Percentiles rank a stretch among this genome's conserved stretches.
Conservation (phyloP, 2,888 invertebrate genomes). For the Blomia tropicalis region DNA sequence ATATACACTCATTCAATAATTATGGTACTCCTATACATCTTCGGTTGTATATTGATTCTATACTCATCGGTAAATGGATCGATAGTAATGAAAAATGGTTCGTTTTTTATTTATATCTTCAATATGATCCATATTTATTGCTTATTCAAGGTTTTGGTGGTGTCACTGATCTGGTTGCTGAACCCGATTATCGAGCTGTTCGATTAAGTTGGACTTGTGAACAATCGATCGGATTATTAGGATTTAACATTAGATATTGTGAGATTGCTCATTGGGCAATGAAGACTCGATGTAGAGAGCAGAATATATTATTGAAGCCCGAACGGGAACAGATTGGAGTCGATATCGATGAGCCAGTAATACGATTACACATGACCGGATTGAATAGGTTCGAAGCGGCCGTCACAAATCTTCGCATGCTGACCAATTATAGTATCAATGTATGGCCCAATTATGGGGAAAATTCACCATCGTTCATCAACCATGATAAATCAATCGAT, state of each 20-base stretch:
- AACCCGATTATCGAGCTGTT: slow-evolving; percentile 51
- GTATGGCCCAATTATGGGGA: slow-evolving; percentile 45
- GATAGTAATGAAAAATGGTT: too few species aligned
- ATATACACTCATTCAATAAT: too few species aligned
- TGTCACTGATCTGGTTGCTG: slow-evolving; percentile 47
- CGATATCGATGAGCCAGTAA: slow-evolving; percentile 9
- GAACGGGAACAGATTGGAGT: background rate
- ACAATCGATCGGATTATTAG: slow-evolving; percentile 1
- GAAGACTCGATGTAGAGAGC: slow-evolving; percentile 22
- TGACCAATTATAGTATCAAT: slow-evolving; percentile 63
- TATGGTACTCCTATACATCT: too few species aligned
- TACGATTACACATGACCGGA: slow-evolving; percentile 2
- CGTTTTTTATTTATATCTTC: too few species aligned
- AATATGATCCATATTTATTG: too few species aligned
- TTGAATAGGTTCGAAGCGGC: slow-evolving; percentile 27
- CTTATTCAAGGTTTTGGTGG: too few species aligned
- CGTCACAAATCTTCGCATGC: slow-evolving; percentile 53
- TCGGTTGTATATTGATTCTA: too few species aligned
- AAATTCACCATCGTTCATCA: slow-evolving; percentile 35
- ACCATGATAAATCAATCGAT: too few species aligned
- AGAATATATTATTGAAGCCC: background rate
- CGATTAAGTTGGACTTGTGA: slow-evolving; percentile 47
- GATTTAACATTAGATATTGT: slow-evolving; percentile 25
- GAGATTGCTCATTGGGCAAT: slow-evolving; percentile 24
- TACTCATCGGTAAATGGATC: too few species aligned